Evolutionary conservation across 2,888 invertebrate species (phyloP), one percentile per base, ranked within the genome.

Genomic region (Caenorhabditis drosophilae): DNA sequence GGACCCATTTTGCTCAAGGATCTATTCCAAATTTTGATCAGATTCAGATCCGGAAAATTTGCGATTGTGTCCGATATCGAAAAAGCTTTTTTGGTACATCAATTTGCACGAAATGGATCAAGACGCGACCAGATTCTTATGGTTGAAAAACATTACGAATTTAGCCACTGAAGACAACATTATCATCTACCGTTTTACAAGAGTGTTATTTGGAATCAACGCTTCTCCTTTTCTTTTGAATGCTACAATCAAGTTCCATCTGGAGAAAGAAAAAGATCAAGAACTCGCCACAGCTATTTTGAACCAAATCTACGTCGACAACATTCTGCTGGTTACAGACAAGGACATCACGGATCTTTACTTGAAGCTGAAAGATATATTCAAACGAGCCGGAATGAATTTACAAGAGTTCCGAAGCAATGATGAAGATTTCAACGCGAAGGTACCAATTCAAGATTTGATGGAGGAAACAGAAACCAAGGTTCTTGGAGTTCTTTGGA

Each of bases 1-100:
- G 75, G 75, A 16, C 71, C 70, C 1, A 38, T 45, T 0, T 55
- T 67, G 2, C 40, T 70, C 0, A 63, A 67, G 12, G 38, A 58
- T 22, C 23, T 69, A 9, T 9, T 60, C 2, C 57, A 45, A 12
- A 16, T 70, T 27, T 34, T 69, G 12, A 18, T 71, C 6, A 20
- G 74, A 15, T 59, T 70, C 23, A 34, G 75, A 12, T 23, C 47
- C 1, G 35, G 38, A 2, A 23, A 27, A 25, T 38, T 31, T 27
- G 57, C 41, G 12, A 44, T 61, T 1, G 58, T 63, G 4, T 26
- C 53, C 2, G 75, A 75, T 34, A 46, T 75, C 4, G 63, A 70
- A 48, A 70, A 75, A 18, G 67, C 71, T 2, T 72, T 75, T 48
- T 48, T 61, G 12, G 66, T 67, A 51, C 36, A 73, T 7, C 20